Conservation (phyloP, 2,888 invertebrate species). For the Carcina quercana region DNA sequence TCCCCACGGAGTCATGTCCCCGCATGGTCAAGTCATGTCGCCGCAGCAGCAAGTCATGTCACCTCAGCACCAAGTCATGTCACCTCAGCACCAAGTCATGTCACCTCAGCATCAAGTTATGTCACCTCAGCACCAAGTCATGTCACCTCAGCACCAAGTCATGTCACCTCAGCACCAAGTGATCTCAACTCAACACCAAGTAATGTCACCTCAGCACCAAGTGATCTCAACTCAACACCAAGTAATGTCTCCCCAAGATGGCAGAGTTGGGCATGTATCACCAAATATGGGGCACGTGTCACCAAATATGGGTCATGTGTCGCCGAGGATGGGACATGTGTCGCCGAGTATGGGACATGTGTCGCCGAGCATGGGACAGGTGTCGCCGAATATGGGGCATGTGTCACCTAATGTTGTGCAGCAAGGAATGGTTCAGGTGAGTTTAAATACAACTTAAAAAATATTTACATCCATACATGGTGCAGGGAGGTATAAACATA, state of each 20-base stretch:
- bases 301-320: slow-evolving; percentile 3
- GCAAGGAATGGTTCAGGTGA: slow-evolving; percentile 27
- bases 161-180: slow-evolving; percentile 4
- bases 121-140: slow-evolving; percentile 9
- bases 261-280: too few species aligned
- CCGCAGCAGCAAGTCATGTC: slow-evolving; percentile 16
- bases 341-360: slow-evolving; percentile 5
- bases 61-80: slow-evolving; percentile 10
- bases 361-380: slow-evolving; percentile 16
- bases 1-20: slow-evolving; percentile 3
- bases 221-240: slow-evolving; percentile 5
- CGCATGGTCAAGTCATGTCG: slow-evolving; percentile 7
- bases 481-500: too few species aligned
- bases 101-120: slow-evolving; percentile 2
- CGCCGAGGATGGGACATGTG: slow-evolving; percentile 3
- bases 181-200: slow-evolving; percentile 2
- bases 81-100: slow-evolving; percentile 5
- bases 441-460: neutral
- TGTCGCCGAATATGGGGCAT: slow-evolving; percentile 26
- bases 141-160: slow-evolving; percentile 5
- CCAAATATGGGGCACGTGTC: slow-evolving; percentile 10
- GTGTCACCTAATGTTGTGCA: slow-evolving; percentile 25
- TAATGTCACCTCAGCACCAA: slow-evolving; percentile 5
- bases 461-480: too few species aligned
- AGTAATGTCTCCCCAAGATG: neutral